Evolutionary conservation across 2,113 vertebrate species (phyloP).

Genomic region (Leuciscus idus): DNA sequence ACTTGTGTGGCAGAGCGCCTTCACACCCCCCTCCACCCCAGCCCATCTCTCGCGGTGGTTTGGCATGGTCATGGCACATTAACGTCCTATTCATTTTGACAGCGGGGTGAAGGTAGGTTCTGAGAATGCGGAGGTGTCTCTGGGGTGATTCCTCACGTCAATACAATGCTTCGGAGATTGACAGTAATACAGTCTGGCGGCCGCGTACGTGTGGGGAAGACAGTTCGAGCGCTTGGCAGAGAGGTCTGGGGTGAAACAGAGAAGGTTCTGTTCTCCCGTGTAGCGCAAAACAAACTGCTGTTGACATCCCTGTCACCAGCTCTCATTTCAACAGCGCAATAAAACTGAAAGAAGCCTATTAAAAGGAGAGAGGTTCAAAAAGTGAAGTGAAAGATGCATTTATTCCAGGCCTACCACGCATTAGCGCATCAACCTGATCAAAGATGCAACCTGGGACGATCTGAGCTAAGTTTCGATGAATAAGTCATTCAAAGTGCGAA

Average conservation of each 20-base stretch:
- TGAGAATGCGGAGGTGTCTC: conserved; percentile 41
- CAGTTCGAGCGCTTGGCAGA: conserved; percentile 58
- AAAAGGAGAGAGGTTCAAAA: conserved; percentile 54
- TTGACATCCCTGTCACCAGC: conserved; percentile 79
- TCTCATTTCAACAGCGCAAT: conserved; percentile 72
- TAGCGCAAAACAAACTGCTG: conserved; percentile 76
- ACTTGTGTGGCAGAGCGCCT: conserved; percentile 4
- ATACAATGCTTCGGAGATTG: conserved; percentile 63
- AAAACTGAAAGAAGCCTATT: conserved; percentile 74
- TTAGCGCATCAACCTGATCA: conserved; percentile 9
- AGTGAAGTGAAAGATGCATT: conserved; percentile 47
- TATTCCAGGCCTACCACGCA: not conserved
- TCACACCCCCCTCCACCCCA: not conserved
- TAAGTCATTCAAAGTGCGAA: conserved; percentile 13
- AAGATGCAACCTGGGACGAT: conserved; percentile 11
- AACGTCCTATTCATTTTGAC: conserved; percentile 35
- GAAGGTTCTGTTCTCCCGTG: conserved; percentile 75
- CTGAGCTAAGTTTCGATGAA: not conserved
- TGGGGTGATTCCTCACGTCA: conserved; percentile 69
- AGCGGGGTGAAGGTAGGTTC: conserved; percentile 19
- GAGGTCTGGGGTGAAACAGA: conserved; percentile 67
- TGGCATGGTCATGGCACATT: conserved; percentile 18
- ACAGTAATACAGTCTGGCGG: conserved; percentile 71
- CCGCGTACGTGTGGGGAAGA: conserved; percentile 48
- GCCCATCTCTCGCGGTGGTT: not conserved